phyloP scores from a whole-genome alignment of 2,888 invertebrate species.

The Caenorhabditis afra region DNA sequence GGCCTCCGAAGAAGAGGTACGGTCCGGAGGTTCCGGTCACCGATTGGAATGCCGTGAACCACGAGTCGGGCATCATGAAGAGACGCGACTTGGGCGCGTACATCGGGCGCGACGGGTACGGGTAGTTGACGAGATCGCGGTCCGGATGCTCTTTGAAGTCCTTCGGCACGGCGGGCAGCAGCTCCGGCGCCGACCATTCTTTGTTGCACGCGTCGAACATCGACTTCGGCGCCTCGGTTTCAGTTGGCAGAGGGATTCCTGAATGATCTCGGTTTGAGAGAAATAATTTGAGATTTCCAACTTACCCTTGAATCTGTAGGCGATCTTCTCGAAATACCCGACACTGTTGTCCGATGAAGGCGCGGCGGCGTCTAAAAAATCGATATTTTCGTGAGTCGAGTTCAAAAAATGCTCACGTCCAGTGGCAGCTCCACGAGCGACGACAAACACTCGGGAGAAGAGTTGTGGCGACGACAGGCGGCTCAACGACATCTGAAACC shows the following conservation, averaged over 20 bases:
- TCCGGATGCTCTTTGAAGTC: constrained; percentile 83
- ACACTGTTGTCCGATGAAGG: constrained; percentile 21
- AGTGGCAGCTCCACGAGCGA: constrained; percentile 35
- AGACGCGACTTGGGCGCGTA: constrained; percentile 88
- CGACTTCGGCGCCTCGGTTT: constrained; percentile 72
- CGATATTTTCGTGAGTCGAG: not conserved
- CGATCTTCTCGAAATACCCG: constrained; percentile 52
- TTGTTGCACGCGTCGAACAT: constrained; percentile 78
- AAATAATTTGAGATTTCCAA: not conserved
- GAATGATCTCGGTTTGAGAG: no score
- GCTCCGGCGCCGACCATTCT: constrained; percentile 74
- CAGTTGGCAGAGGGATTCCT: constrained; percentile 73
- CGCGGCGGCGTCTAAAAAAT: constrained; percentile 34
- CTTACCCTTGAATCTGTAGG: constrained; percentile 57
- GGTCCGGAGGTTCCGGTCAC: constrained; percentile 94
- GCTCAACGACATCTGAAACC: constrained; percentile 56
- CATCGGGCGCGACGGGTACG: constrained; percentile 86
- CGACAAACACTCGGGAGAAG: constrained; percentile 28
- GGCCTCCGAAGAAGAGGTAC: constrained; percentile 89
- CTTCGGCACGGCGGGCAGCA: constrained; percentile 76
- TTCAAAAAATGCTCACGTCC: constrained; percentile 8
- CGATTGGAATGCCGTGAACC: constrained; percentile 94
- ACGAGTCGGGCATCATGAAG: constrained; percentile 94
- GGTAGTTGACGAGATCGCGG: constrained; percentile 87
- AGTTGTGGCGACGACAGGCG: constrained; percentile 44